Evolutionary conservation across 1,140 invertebrate species (phyloP), one percentile per base, ranked within the genome.

Genomic region (Notospermus geniculatus): DNA sequence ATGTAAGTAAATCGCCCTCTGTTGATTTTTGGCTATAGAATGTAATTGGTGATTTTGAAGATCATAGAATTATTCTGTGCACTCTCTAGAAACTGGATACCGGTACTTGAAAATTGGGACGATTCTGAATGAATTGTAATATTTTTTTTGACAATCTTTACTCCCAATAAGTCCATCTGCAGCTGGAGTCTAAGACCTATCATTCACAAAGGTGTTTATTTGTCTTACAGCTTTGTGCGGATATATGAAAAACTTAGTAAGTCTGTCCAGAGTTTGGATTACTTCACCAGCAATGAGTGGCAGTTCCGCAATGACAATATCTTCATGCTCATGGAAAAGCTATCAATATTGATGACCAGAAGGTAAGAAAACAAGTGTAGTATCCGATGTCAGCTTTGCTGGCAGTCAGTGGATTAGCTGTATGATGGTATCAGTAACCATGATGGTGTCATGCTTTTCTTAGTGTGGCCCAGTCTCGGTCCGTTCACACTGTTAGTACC

Each of bases 251-350:
- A 89, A 65, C 86, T 96, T 9, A 89, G 88, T 69, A 87, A 87
- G 45, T 89, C 91, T 0, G 89, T 89, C 36, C 80, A 80, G 9
- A 90, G 89, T 2, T 70, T 97, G 2, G 82, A 88, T 53, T 91
- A 89, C 70, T 97, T 94, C 70, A 85, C 90, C 0, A 86, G 83
- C 0, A 87, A 91, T 63, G 85, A 92, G 73, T 97, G 92, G 92
- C 82, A 83, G 7, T 96, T 95, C 72, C 72, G 81, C 23, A 92
- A 92, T 65, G 78, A 86, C 1, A 93, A 93, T 63, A 84, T 90
- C 28, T 68, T 87, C 11, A 73, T 80, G 0, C 75, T 96, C 17
- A 83, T 88, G 19, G 67, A 65, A 19, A 67, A 68, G 39, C 76
- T 54, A 60, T 95, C 59, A 82, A 85, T 43, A 65, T 80, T 1